A percentile compares a stretch with the other conserved stretches of the same genome.
Conservation (phyloP, 2,113 vertebrate genomes). For the Dasyornis broadbenti region DNA sequence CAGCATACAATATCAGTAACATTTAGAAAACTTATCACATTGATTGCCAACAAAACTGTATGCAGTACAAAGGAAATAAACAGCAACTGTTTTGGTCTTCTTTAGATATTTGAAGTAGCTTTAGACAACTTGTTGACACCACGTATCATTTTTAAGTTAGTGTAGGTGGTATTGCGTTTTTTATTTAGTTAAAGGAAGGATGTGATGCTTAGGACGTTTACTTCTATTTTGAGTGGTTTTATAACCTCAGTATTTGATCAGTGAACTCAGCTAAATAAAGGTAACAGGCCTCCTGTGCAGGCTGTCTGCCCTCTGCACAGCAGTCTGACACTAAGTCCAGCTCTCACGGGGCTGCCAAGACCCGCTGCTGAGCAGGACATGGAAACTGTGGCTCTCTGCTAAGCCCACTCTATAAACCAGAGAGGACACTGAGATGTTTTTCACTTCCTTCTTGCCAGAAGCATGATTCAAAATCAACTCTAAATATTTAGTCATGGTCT, state of each 20-base stretch:
- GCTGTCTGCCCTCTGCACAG: not conserved
- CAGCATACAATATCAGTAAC: not conserved
- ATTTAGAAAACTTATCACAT: not conserved
- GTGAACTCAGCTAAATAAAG: not conserved
- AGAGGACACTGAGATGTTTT: not conserved
- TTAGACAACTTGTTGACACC: not conserved
- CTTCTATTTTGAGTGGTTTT: not conserved
- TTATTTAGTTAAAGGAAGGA: not conserved
- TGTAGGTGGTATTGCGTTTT: not conserved
- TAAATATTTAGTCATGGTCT: not conserved
- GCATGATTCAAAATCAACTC: not conserved
- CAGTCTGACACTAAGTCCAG: fast-evolving
- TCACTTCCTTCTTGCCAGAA: not conserved
- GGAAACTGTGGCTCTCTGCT: not conserved
- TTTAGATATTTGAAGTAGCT: not conserved
- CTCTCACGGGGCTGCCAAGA: not conserved
- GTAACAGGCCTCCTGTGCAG: not conserved
- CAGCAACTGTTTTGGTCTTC: not conserved
- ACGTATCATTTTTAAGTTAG: not conserved
- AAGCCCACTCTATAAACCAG: not conserved
- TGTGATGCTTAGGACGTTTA: not conserved
- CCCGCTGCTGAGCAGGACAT: not conserved
- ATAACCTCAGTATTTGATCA: not conserved
- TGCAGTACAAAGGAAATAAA: not conserved
- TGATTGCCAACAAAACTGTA: not conserved